Evolutionary conservation across 2,888 invertebrate species (phyloP), one percentile per base, ranked within the genome.

Genomic region (Drosophila paramelanica): DNA sequence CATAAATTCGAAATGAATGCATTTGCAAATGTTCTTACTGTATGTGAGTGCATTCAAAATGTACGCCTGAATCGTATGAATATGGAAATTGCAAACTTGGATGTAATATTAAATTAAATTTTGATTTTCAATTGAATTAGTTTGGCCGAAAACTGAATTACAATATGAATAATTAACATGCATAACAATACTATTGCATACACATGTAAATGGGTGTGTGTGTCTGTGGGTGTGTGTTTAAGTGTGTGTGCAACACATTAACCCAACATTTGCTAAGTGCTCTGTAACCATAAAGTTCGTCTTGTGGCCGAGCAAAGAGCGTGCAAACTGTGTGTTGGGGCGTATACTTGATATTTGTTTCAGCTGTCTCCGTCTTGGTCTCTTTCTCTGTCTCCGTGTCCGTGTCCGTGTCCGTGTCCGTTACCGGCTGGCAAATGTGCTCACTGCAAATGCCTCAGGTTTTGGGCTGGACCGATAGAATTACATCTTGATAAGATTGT

Each of bases 261-360:
- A 75, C 64, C 78, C 60, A 75, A 74, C 64, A 75, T 75, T 60
- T 78, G 39, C 50, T 39, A 67, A 77, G 61, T 73, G 50, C 61
- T 77, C 7, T 27, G 10, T 27, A 45, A 23, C 68, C 75, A 43
- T 42, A 39, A 74, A 68, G 49, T 65, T 73, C 42, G 58, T 47
- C 74, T 60, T 72, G 51, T 11, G 77, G 45, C 42, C 20, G 8
- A 31, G 41, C 41, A 27, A 43, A 36, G 42, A 23, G 27, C n/a
- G 27, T n/a, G 23, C 14, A 8, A 13, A n/a, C 11, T 41, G 42
- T 53, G 56, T 38, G 38, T 7, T 1, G 56, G 53, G 50, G 51
- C 79, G 76, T 76, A 79, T 79, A 60, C 76, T 64, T 76, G 58
- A 79, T 76, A 75, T 79, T 65, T 74, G 62, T 46, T 52, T 27